Conservation (phyloP, 2,113 vertebrate species). For the Indicator indicator region DNA sequence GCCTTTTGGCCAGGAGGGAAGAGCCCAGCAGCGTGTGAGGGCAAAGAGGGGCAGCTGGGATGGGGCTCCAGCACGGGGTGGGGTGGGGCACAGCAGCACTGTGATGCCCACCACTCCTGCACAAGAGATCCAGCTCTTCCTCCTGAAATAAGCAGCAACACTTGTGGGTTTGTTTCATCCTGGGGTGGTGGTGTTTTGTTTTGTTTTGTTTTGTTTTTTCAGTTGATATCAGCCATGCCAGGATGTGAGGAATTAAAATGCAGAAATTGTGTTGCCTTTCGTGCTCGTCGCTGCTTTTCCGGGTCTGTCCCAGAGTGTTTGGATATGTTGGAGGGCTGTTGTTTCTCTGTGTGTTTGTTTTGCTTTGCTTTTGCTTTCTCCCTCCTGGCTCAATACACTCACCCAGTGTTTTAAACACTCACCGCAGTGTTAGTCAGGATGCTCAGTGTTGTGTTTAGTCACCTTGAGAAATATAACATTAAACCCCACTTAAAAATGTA, state of each 20-base stretch:
- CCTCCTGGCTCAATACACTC: background rate
- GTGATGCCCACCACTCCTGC: background rate
- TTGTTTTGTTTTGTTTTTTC: background rate
- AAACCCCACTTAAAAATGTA: conserved; percentile 60
- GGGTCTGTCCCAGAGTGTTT: background rate
- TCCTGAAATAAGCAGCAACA: background rate
- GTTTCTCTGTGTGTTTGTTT: background rate
- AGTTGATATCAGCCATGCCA: background rate
- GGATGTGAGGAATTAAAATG: conserved; percentile 53
- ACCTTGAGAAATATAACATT: conserved; percentile 67
- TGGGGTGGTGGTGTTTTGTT: background rate
- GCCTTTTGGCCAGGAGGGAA: conserved; percentile 16
- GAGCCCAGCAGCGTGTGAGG: background rate
- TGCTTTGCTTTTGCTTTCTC: background rate
- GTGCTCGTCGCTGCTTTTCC: background rate
- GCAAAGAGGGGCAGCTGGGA: background rate
- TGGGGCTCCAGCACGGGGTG: accelerated
- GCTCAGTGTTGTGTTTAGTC: conserved; percentile 46
- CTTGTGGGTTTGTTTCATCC: background rate
- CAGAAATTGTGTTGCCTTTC: conserved; percentile 34
- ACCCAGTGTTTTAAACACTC: background rate
- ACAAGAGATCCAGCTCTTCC: background rate
- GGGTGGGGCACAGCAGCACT: background rate
- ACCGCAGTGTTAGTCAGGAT: background rate
- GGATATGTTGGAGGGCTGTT: background rate